Percentiles rank a stretch among this genome's conserved stretches.
Evolutionary conservation across 2,888 invertebrate species (phyloP).

Genomic region (Autographa gamma): DNA sequence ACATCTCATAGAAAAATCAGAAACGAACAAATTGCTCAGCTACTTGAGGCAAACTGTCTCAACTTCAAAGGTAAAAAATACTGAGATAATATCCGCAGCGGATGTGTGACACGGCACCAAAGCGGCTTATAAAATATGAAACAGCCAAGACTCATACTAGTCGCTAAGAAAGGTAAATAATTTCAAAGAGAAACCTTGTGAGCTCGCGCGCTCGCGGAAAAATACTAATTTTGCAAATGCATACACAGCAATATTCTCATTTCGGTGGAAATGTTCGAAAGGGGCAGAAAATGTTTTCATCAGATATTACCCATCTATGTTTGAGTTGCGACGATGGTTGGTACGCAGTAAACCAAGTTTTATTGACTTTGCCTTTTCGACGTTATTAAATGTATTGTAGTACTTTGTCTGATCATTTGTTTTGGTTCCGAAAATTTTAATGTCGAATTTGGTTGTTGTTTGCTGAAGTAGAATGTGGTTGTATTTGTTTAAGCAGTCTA

Average conservation of each 20-base stretch:
- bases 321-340: slow-evolving; percentile 3
- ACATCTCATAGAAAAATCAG: background rate
- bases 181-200: slow-evolving; percentile 38
- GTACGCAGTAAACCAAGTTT: background rate
- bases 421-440: background rate
- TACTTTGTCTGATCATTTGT: background rate
- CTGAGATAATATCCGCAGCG: slow-evolving; percentile 1
- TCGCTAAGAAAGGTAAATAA: slow-evolving; percentile 40
- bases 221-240: slow-evolving; percentile 52
- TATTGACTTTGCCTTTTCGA: background rate
- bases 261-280: slow-evolving; percentile 52
- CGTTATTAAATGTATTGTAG: slow-evolving; percentile 4
- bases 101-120: slow-evolving; percentile 13
- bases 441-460: background rate
- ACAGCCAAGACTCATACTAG: slow-evolving; percentile 9
- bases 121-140: slow-evolving; percentile 19
- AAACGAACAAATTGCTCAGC: background rate
- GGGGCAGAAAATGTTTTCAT: slow-evolving; percentile 53
- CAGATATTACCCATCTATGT: slow-evolving; percentile 47
- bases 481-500: background rate
- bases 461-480: background rate
- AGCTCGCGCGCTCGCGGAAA: slow-evolving; percentile 23
- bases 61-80: slow-evolving; percentile 3
- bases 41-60: slow-evolving; percentile 4
- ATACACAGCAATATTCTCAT: slow-evolving; percentile 39